These are phyloP conservation scores for Choloepus hoffmanni DNA, from an alignment of 2,113 vertebrate genomes.

Conservation along the genomic window DNA sequence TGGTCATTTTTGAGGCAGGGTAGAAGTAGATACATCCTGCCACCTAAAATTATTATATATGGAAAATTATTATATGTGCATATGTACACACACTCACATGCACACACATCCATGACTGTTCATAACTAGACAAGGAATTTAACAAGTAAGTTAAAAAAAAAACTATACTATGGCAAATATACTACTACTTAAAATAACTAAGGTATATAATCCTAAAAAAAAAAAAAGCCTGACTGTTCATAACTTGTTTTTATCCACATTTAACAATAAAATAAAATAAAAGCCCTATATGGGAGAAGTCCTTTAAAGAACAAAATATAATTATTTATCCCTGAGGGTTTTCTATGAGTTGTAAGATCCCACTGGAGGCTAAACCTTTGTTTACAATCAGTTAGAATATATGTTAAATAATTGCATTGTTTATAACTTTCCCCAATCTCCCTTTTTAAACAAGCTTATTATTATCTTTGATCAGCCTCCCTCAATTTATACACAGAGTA, in stretches of 20 bases:
- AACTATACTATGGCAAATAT: neutral
- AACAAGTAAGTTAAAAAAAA: neutral
- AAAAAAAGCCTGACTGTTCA: neutral
- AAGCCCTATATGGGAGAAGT: neutral
- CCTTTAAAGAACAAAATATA: constrained; percentile 2
- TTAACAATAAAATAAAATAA: neutral
- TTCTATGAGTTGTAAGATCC: neutral
- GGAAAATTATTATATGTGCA: neutral
- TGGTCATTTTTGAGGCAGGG: neutral
- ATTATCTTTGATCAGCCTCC: neutral
- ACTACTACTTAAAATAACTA: constrained; percentile 32
- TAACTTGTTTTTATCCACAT: neutral
- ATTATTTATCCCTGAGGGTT: neutral
- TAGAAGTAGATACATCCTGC: neutral
- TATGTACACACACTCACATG: neutral
- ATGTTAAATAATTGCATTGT: neutral
- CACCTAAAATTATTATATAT: neutral
- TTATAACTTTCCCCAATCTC: neutral
- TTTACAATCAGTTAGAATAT: neutral
- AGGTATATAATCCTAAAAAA: neutral
- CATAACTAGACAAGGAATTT: neutral
- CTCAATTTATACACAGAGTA: neutral
- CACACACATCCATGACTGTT: neutral
- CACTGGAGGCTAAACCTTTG: neutral
- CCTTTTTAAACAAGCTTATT: neutral